Evolutionary conservation across 2,113 vertebrate genomes (phyloP).

Genomic region (Pomatorhinus ruficollis): DNA sequence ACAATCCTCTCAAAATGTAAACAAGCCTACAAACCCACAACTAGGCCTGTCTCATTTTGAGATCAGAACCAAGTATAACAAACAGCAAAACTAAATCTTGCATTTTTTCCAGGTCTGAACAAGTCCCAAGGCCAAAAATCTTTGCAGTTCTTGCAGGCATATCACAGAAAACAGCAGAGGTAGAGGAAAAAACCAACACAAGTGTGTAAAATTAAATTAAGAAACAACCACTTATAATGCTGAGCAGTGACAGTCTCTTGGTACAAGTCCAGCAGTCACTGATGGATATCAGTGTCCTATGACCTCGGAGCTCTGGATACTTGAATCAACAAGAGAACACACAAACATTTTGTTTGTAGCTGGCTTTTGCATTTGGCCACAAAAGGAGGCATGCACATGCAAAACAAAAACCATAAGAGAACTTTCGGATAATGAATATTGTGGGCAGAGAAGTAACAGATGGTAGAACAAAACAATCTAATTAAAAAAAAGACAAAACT

Average conservation of each 20-base stretch:
- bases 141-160: not conserved
- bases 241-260: not conserved
- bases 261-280: not conserved
- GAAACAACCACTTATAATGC: not conserved
- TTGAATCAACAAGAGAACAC: not conserved
- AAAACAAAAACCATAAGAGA: not conserved
- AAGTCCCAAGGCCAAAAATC: not conserved
- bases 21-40: not conserved
- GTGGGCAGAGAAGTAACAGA: not conserved
- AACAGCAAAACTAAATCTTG: not conserved
- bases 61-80: conserved; percentile 2
- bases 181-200: not conserved
- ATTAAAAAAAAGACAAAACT: not conserved
- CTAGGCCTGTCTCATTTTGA: not conserved
- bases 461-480: not conserved
- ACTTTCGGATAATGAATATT: not conserved
- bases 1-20: conserved; percentile 9
- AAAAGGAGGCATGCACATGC: not conserved
- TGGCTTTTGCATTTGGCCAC: not conserved
- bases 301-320: not conserved
- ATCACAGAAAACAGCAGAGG: not conserved
- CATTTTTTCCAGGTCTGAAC: not conserved
- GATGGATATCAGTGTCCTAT: not conserved
- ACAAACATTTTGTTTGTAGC: not conserved
- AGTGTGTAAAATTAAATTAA: not conserved